Evolutionary conservation across 2,113 vertebrate genomes (phyloP).

Genomic region (Forbesichthys papilliferus): DNA sequence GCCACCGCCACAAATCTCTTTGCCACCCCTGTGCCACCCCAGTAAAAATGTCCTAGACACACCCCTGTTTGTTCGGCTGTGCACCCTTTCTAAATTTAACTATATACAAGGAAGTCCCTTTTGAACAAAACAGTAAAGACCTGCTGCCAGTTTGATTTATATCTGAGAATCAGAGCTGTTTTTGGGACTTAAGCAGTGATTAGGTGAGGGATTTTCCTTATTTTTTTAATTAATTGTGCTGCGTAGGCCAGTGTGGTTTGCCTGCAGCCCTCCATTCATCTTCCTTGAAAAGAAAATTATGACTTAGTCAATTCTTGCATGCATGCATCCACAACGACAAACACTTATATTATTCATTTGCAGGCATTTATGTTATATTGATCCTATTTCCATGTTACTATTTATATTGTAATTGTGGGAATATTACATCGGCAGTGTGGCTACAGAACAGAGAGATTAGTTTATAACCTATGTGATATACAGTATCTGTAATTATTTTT

Average conservation of each 20-base stretch:
- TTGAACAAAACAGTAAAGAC: neutral
- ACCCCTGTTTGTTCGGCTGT: too few relatives aligned
- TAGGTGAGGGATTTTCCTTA: slow-evolving; percentile 49
- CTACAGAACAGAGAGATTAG: slow-evolving; percentile 46
- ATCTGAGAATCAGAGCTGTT: slow-evolving; percentile 19
- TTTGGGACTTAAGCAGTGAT: slow-evolving; percentile 40
- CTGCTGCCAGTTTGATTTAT: slow-evolving; percentile 44
- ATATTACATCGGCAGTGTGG: slow-evolving; percentile 28
- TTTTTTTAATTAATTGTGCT: slow-evolving; percentile 59
- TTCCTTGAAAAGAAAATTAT: slow-evolving; percentile 52
- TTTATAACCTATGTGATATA: slow-evolving; percentile 35
- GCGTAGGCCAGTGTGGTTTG: slow-evolving; percentile 21
- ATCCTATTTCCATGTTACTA: slow-evolving; percentile 50
- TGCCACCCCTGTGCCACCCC: too few relatives aligned
- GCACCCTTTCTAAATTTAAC: too few relatives aligned
- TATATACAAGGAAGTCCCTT: neutral
- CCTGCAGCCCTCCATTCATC: slow-evolving; percentile 50
- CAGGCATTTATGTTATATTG: slow-evolving; percentile 62
- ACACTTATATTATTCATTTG: slow-evolving; percentile 64
- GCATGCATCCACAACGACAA: slow-evolving; percentile 28
- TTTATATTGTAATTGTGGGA: slow-evolving; percentile 34
- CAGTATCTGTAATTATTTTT: slow-evolving; percentile 25
- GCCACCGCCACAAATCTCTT: too few relatives aligned
- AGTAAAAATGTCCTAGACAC: too few relatives aligned
- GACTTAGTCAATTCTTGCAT: slow-evolving; percentile 55